Evolutionary conservation across 2,888 invertebrate species (phyloP), one percentile per base, ranked within the genome.

Genomic region (Agapostemon virescens): DNA sequence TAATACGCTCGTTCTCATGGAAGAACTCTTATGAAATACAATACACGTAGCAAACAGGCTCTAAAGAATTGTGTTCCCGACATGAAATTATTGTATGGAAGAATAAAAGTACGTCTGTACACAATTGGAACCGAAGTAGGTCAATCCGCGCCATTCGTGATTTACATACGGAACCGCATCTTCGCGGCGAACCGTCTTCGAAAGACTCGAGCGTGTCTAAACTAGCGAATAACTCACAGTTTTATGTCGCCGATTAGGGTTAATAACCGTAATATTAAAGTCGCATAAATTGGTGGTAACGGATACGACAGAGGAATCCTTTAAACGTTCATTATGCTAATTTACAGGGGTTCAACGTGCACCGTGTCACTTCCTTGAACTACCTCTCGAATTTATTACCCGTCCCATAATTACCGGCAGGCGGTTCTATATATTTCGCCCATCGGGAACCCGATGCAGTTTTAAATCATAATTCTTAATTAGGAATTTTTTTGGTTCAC

Each of bases 351-450:
- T 61, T 20, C 20, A 61, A 20, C 33, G 33, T 61, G 30, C 33
- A 33, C 61, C 61, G 61, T 26, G 55, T 26, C 61, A 61, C 61
- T 61, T 61, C 33, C 61, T 61, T 61, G 20, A 33, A 61, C 30
- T 11, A 33, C 5, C 33, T 4, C 9, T 33, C 30, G 20, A 61
- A 61, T 61, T 61, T 55, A 55, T 55, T 49, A 49, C 49, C n/a
- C 49, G n/a, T n/a, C 20, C n/a, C n/a, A 49, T 49, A 49, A 49
- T 49, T 49, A 49, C n/a, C n/a, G 49, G 49, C 49, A 11, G n/a
- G n/a, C 49, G 40, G 13, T 49, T n/a, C 49, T 1, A 49, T 49
- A 49, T n/a, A 49, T n/a, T 55, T 55, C 55, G 26, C 1, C 26
- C 55, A 23, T 49, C 49, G 55, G 52, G 4, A 20, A 63, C 9